Evolutionary conservation across 2,113 vertebrate species (phyloP), one percentile per base, ranked within the genome.

Genomic region (Daphoenositta chrysoptera): DNA sequence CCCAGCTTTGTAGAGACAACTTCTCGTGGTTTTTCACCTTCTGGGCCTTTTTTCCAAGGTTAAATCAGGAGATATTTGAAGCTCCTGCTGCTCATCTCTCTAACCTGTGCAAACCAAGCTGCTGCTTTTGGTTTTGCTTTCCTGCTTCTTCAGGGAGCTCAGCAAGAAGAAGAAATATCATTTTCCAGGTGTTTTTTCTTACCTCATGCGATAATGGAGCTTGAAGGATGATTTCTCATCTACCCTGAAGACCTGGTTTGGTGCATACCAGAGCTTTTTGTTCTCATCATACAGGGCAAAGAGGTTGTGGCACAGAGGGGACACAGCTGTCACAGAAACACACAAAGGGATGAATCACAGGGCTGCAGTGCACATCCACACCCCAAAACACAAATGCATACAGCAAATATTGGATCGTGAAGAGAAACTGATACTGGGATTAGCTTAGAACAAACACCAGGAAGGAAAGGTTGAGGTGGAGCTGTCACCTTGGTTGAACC

Each of bases 131-230:
- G n/a, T 73, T 94, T 60, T 85, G 64, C 7, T 83, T 60, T 10
- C 48, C 60, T 71, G 48, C 51, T 57, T 30, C 48, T 47, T 8
- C 51, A 48, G 68, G 27, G n/a, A 83, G 47, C 37, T 81, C 8
- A 61, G 60, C 3, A 37, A 11, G 3, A 19, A 9, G 26, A 61
- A 19, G 15, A 11, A n/a, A 22, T 4, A 1, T 22, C 2, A 12
- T 30, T 76, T 89, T 22, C 19, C 45, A 63, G 70, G 13, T 8
- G 18, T 35, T 68, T 3, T 27, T 28, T 53, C 97, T 93, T 97
- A 99, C 99, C 99, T 99, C 98, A 99, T 99, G 31, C 99, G 99
- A 87, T 99, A 99, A 81, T 99, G 98, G 66, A 99, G 96, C 87
- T 97, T 98, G 83, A 98, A 94, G 19, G 97, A 98, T 18, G 97